phyloP scores from a whole-genome alignment of 2,113 vertebrate species.

The Leptobrachium leishanense region DNA sequence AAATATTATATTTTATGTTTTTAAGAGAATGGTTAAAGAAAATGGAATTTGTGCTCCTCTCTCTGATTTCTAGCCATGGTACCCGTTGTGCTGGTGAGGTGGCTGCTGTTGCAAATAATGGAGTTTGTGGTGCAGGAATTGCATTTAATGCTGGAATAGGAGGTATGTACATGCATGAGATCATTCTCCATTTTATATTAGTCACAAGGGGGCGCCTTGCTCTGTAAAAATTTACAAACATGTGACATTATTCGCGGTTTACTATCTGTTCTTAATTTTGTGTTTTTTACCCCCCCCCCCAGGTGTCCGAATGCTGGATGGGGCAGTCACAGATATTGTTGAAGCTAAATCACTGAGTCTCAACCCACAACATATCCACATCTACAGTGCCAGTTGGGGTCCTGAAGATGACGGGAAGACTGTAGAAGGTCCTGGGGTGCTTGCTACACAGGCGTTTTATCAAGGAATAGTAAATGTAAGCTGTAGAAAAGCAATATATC shows the following conservation, averaged over 20 bases:
- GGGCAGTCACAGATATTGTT: constrained; percentile 65
- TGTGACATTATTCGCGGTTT: too few relatives aligned
- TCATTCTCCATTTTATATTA: too few relatives aligned
- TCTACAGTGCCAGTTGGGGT: constrained; percentile 80
- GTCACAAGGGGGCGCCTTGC: too few relatives aligned
- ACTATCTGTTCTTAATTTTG: background rate
- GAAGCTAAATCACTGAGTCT: constrained; percentile 74
- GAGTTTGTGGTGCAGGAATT: constrained; percentile 61
- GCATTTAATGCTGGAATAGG: constrained; percentile 69
- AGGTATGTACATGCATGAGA: constrained; percentile 55
- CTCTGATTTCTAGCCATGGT: constrained; percentile 64
- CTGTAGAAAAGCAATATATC: accelerated
- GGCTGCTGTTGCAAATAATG: constrained; percentile 66
- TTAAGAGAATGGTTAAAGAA: too few relatives aligned
- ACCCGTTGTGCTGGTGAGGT: constrained; percentile 75
- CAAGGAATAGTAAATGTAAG: constrained; percentile 60
- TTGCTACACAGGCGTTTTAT: constrained; percentile 65
- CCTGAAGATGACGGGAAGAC: constrained; percentile 67
- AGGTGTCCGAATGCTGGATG: constrained; percentile 79
- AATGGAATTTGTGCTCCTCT: background rate
- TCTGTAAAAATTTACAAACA: too few relatives aligned
- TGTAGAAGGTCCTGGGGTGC: constrained; percentile 62
- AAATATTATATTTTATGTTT: too few relatives aligned
- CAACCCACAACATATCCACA: constrained; percentile 69
- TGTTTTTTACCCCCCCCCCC: background rate